Conservation (phyloP, 2,888 invertebrate species). For the Netelia inedita region DNA sequence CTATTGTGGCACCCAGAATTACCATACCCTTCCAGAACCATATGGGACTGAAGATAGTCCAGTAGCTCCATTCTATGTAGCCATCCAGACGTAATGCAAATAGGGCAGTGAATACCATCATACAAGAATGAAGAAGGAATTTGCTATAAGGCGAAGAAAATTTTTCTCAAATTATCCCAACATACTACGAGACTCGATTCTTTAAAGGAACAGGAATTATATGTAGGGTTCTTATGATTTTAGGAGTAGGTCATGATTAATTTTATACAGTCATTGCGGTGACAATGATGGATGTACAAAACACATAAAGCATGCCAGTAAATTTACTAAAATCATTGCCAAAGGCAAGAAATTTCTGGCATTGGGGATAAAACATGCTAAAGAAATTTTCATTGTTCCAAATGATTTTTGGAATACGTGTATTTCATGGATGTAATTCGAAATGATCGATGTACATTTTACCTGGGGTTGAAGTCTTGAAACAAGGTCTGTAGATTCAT, state of each 20-base stretch:
- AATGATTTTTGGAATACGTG: neutral
- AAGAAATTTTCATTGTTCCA: neutral
- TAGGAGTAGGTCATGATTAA: constrained; percentile 46
- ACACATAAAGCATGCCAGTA: constrained; percentile 86
- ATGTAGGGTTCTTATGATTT: too few relatives aligned
- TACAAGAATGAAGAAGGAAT: constrained; percentile 97
- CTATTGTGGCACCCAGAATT: constrained; percentile 95
- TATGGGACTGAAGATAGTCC: constrained; percentile 98
- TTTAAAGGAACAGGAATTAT: neutral
- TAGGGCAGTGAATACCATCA: constrained; percentile 95
- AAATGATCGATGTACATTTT: constrained; percentile 74
- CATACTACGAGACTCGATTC: constrained; percentile 17
- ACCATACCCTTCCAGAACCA: constrained; percentile 99
- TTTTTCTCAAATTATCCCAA: constrained; percentile 57
- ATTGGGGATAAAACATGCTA: neutral
- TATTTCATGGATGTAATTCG: constrained; percentile 8
- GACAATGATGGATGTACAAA: constrained; percentile 17
- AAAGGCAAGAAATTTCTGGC: too few relatives aligned
- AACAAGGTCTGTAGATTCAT: constrained; percentile 96
- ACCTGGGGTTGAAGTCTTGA: constrained; percentile 97
- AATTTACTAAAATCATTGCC: constrained; percentile 69
- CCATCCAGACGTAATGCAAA: constrained; percentile 96
- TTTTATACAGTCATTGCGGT: constrained; percentile 15
- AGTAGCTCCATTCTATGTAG: constrained; percentile 96
- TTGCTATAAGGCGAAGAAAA: constrained; percentile 91